Base-by-base conservation (phyloP, 2,888 invertebrate genomes). In the Andrena marginata region DNA sequence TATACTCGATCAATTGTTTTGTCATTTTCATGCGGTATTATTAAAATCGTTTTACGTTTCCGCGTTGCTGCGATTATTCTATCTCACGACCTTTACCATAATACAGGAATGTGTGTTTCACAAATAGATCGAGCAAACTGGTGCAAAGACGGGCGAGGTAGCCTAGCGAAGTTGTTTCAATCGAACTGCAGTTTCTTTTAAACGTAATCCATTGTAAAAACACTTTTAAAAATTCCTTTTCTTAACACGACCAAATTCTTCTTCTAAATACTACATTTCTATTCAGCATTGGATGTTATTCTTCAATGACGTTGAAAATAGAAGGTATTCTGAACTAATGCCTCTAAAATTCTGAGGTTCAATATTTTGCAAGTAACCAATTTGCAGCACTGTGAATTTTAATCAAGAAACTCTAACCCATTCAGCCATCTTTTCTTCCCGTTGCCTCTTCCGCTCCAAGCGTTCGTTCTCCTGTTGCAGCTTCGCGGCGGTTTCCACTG, bases 401-500 rank as follows among this genome's bases (percentile, higher is more conserved):
- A 42, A 29, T 20, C 8, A 56, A 51, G 35, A 26, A 48, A 26
- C 2, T 59, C 89, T 74, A 73, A 92, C 91, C 91, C 91, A 91
- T 77, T 92, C 88, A 42, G 87, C 89, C 78, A 91, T 90, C 80
- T 90, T 88, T 72, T 93, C 90, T 85, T 94, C 88, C 77, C 94
- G 92, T 68, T 91, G 90, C 74, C 87, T 89, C 10, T 93, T 90
- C 48, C 85, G 88, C 80, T 92, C 86, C 72, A 92, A 91, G 13
- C 93, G 90, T 72, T 92, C 92, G 71, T 88, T 88, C 7, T 94
- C 90, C 74, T 86, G 87, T 26, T 83, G 73, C 77, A 91, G 87
- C 82, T 93, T 91, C 77, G 90, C 85, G 79, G 93, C 92, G 16
- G 91, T 75, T 80, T 93, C 91, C 29, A 90, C 89, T 80, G 93